Conservation (phyloP, 2,797 vertebrate genomes). For the Anomalospiza imberbis region DNA sequence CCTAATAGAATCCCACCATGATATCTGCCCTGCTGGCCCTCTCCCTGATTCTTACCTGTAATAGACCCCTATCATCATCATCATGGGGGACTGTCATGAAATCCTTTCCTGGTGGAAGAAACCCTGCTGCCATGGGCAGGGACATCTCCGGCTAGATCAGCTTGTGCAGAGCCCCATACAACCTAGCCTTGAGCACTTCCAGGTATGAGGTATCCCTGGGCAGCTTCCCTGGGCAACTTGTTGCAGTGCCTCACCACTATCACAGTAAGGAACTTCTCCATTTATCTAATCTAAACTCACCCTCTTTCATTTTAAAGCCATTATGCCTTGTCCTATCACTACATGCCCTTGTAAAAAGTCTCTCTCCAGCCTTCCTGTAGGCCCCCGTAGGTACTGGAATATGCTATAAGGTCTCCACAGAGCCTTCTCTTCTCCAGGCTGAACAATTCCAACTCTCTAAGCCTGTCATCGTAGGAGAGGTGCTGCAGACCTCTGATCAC, state of each 20-base stretch:
- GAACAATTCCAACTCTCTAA: neutral
- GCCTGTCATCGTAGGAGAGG: no score
- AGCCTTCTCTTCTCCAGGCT: neutral
- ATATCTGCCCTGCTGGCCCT: neutral
- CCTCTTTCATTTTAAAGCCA: neutral
- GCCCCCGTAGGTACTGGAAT: neutral
- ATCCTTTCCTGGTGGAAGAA: neutral
- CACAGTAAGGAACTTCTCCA: neutral
- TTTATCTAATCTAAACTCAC: neutral
- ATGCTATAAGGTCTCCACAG: neutral
- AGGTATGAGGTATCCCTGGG: neutral
- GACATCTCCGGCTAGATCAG: neutral
- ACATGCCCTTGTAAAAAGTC: neutral
- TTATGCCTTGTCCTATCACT: neutral
- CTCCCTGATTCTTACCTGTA: neutral
- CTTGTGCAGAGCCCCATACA: neutral
- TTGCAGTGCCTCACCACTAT: neutral
- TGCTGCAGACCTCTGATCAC: neutral
- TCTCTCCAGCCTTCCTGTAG: neutral
- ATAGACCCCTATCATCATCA: neutral
- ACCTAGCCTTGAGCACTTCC: neutral
- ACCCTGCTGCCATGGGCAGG: neutral
- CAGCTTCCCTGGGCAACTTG: neutral
- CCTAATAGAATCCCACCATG: neutral
- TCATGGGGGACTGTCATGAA: neutral